Base-by-base conservation (phyloP, 2,888 invertebrate genomes). In the Diaperis boleti region DNA sequence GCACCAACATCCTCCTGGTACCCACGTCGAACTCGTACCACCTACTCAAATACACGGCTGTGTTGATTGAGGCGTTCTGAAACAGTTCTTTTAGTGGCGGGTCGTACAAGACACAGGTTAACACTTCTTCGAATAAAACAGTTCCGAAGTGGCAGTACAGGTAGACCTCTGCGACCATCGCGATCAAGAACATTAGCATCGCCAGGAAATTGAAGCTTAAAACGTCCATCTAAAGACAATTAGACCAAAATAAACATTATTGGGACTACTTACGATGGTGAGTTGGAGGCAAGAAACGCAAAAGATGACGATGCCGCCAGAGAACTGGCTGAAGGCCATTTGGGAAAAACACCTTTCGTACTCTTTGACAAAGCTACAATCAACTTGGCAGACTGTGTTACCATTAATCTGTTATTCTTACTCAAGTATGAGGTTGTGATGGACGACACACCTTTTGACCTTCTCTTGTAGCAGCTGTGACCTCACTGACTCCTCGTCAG, bases 41-140 rank as follows among this genome's bases (percentile, higher is more conserved):
- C 45, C 83, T 82, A 79, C 71, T 80, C 69, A 74, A 66, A 78
- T 83, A 84, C 64, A 82, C 72, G 17, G 84, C 79, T 62, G 75
- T 69, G 65, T 73, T 73, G 65, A 85, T 69, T 45, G 74, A 78
- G 15, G 70, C 71, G 71, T 84, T 85, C 85, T 85, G 77, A 65
- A 69, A 67, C 10, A 39, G 1, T n/a, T n/a, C n/a, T n/a, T n/a
- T n/a, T n/a, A n/a, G n/a, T n/a, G n/a, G n/a, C n/a, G n/a, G n/a
- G n/a, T n/a, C n/a, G n/a, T n/a, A n/a, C n/a, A n/a, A n/a, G n/a
- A n/a, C n/a, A 6, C 44, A 22, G n/a, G 13, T 33, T 42, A n/a
- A 31, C 35, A 57, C 59, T 18, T 59, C 49, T 26, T 59, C 59
- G 10, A 10, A 49, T 14, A 59, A 15, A 13, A 22, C 3, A 10